These are phyloP conservation scores for Eristalinus aeneus DNA, from an alignment of 2,888 invertebrate genomes.

Conservation along the genomic window DNA sequence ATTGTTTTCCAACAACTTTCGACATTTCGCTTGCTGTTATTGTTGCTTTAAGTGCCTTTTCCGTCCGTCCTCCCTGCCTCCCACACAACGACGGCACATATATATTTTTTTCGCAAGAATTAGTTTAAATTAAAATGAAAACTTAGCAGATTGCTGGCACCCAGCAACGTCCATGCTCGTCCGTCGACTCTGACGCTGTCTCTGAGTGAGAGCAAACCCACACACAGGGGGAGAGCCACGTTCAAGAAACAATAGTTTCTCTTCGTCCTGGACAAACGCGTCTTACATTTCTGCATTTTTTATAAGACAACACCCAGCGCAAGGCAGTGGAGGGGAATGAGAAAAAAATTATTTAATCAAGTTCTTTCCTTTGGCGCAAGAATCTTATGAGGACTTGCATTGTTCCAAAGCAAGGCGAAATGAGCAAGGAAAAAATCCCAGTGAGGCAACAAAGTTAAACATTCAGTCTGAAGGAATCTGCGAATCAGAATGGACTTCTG, in stretches of 20 bases:
- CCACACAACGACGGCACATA: not conserved
- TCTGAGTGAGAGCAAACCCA: not conserved
- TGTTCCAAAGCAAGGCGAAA: not conserved
- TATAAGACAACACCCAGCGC: constrained; percentile 22
- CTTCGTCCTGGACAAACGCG: constrained; percentile 49
- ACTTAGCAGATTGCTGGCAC: constrained; percentile 51
- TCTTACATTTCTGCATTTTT: constrained; percentile 49
- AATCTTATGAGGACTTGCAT: not conserved
- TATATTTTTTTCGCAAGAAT: constrained; percentile 27
- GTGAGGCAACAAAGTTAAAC: constrained; percentile 50
- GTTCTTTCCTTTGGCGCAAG: not conserved
- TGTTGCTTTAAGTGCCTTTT: not conserved
- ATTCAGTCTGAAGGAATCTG: constrained; percentile 15
- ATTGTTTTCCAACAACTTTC: constrained; percentile 4
- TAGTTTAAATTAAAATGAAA: constrained; percentile 52
- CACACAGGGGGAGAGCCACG: constrained; percentile 9
- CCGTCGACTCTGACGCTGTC: not conserved
- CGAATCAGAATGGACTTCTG: not conserved
- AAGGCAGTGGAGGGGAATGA: not conserved
- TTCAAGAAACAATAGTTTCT: constrained; percentile 36
- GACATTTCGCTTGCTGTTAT: not conserved
- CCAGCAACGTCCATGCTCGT: not conserved
- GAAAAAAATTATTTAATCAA: constrained; percentile 1
- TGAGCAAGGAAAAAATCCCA: constrained; percentile 23
- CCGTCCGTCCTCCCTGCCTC: not conserved